phyloP scores from a whole-genome alignment of 2,797 vertebrate genomes.

The Falco biarmicus region DNA sequence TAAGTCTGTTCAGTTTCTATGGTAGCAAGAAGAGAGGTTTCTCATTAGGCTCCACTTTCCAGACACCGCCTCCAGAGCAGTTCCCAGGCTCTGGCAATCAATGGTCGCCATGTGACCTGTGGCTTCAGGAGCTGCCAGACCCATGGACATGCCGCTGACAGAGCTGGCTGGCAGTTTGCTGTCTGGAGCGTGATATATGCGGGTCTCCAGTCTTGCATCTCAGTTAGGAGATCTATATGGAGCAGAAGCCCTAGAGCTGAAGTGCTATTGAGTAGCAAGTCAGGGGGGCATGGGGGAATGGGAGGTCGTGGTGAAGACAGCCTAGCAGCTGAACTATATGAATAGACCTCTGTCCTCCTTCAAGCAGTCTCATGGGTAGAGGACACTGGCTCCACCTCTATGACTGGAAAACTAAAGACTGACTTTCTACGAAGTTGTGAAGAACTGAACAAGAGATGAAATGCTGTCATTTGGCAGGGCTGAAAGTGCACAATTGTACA shows the following conservation, averaged over 20 bases:
- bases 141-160: rapidly evolving
- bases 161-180: background rate
- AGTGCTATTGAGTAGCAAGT: background rate
- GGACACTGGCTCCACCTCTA: background rate
- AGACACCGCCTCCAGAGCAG: background rate
- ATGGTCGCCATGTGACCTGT: background rate
- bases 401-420: background rate
- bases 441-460: background rate
- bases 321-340: background rate
- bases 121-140: constrained; percentile 7
- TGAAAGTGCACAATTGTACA: background rate
- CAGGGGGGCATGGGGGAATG: background rate
- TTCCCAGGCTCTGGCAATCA: background rate
- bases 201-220: background rate
- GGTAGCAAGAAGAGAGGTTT: constrained; percentile 25
- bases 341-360: background rate
- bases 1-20: constrained; percentile 52
- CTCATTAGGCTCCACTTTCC: background rate
- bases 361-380: background rate
- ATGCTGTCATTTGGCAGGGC: background rate
- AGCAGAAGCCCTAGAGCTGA: background rate
- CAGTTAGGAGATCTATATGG: background rate
- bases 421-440: background rate
- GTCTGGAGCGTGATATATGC: background rate
- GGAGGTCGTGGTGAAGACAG: background rate